phyloP scores from a whole-genome alignment of 2,888 invertebrate genomes.

The Celastrina argiolus region DNA sequence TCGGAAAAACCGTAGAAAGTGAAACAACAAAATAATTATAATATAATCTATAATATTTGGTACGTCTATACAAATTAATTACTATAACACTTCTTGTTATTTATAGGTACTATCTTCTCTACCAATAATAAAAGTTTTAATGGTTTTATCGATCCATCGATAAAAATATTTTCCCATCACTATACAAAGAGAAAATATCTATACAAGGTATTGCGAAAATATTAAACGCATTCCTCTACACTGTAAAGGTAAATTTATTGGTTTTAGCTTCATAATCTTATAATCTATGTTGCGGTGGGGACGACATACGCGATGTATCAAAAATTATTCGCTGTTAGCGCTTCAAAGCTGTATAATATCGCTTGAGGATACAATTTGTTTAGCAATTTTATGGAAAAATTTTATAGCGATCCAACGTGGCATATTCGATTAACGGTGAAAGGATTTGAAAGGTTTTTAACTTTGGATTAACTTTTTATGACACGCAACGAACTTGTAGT shows the following conservation, averaged over 20 bases:
- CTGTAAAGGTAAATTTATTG: slow-evolving; percentile 48
- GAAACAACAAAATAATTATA: no score
- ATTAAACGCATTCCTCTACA: slow-evolving; percentile 52
- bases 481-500: no score
- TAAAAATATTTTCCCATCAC: slow-evolving; percentile 34
- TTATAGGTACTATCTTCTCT: no score
- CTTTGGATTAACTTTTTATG: background rate
- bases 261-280: slow-evolving; percentile 44
- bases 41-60: no score
- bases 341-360: slow-evolving; percentile 16
- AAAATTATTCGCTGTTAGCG: slow-evolving; percentile 19
- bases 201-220: slow-evolving; percentile 45
- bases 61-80: no score
- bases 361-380: slow-evolving; percentile 12
- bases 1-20: no score
- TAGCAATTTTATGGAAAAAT: slow-evolving; percentile 5
- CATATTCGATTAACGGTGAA: background rate
- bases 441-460: background rate
- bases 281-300: slow-evolving; percentile 35
- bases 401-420: slow-evolving; percentile 2
- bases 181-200: slow-evolving; percentile 41
- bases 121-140: background rate
- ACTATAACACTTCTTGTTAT: no score
- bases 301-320: slow-evolving; percentile 18
- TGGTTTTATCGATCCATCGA: background rate